A percentile compares a stretch with the other conserved stretches of the same genome.
phyloP scores from a whole-genome alignment of 2,888 invertebrate genomes.

The Pocota personata region DNA sequence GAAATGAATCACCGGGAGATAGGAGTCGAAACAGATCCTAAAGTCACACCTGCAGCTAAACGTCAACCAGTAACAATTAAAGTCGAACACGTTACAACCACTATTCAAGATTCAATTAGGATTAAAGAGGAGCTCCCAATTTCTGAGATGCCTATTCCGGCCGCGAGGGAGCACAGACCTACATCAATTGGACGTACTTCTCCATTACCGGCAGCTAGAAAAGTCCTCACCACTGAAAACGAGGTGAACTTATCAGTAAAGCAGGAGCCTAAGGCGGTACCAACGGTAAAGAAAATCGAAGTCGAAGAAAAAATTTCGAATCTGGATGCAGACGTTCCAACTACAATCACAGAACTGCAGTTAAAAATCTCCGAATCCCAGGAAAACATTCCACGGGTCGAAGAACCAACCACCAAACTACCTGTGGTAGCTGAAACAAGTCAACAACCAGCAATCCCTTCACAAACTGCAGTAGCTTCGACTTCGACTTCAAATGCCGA shows the following conservation, averaged over 20 bases:
- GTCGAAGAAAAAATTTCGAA: slow-evolving; percentile 52
- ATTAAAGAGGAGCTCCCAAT: neutral
- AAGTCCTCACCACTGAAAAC: slow-evolving; percentile 3
- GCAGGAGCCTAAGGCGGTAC: neutral
- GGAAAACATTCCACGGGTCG: slow-evolving; percentile 36
- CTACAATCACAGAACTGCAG: slow-evolving; percentile 65
- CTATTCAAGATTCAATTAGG: neutral
- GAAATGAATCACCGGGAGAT: slow-evolving; percentile 40
- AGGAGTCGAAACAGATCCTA: slow-evolving; percentile 23
- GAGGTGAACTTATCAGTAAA: slow-evolving; percentile 1
- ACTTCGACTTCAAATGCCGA: slow-evolving; percentile 68
- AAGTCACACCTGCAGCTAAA: neutral
- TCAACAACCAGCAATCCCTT: slow-evolving; percentile 29
- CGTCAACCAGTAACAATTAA: slow-evolving; percentile 34
- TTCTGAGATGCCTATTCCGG: slow-evolving; percentile 28
- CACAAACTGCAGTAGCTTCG: slow-evolving; percentile 60
- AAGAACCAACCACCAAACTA: neutral
- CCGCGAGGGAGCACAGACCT: slow-evolving; percentile 2
- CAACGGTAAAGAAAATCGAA: neutral
- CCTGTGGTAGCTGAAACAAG: neutral
- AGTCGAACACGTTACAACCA: slow-evolving; percentile 3
- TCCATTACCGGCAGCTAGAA: slow-evolving; percentile 34
- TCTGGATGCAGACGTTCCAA: slow-evolving; percentile 26
- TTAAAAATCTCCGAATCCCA: slow-evolving; percentile 48
- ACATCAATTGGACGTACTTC: too few species aligned